Evolutionary conservation across 2,797 vertebrate species (phyloP).

Genomic region (Onychomys arenicola): DNA sequence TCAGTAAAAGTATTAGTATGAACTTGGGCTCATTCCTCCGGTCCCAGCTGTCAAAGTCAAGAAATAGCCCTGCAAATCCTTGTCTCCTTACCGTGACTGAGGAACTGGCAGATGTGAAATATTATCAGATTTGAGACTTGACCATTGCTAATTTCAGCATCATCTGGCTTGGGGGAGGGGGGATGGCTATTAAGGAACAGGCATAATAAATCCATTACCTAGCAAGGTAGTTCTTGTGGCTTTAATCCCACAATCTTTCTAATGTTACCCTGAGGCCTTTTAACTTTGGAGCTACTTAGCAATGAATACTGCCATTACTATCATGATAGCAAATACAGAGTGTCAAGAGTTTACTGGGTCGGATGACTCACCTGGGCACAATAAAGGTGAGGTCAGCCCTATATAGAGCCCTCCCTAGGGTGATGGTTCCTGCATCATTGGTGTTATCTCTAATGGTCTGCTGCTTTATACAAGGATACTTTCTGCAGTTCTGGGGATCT

Average conservation of each 20-base stretch:
- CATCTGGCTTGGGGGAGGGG: neutral
- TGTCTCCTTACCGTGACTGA: neutral
- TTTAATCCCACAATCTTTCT: constrained; percentile 17
- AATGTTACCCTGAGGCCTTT: constrained; percentile 26
- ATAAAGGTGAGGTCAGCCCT: constrained; percentile 10
- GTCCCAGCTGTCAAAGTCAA: neutral
- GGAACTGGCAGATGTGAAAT: neutral
- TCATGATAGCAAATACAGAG: neutral
- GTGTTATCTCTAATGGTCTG: neutral
- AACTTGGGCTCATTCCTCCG: neutral
- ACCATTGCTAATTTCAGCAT: constrained; percentile 20
- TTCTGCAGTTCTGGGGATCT: neutral
- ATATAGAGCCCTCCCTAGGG: neutral
- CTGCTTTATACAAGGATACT: neutral
- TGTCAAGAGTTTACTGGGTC: neutral
- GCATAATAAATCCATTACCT: neutral
- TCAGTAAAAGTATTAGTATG: neutral
- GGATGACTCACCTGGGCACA: constrained; percentile 17
- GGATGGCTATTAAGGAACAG: neutral
- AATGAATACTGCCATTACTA: neutral
- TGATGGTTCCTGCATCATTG: neutral
- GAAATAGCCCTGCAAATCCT: constrained; percentile 5
- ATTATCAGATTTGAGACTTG: neutral
- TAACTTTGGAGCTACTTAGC: constrained; percentile 51
- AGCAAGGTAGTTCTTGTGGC: neutral